Evolutionary conservation across 2,113 vertebrate genomes (phyloP), one percentile per base, ranked within the genome.

Genomic region (Merops nubicus): DNA sequence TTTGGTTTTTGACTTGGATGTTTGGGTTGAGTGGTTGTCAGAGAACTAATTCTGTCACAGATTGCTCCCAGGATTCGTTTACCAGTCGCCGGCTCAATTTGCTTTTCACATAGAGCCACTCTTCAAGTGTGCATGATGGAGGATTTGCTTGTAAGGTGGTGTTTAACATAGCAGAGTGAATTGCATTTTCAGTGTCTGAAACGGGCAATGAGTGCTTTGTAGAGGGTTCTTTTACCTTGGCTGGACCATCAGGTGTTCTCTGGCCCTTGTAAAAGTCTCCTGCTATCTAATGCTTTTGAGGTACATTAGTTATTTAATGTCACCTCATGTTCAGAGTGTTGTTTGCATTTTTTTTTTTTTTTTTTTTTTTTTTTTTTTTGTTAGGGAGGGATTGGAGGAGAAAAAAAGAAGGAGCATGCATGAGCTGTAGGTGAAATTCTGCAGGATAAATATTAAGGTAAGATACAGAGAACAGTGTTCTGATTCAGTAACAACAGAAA

Each of bases 331-430:
- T 34, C 33, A 31, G 9, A 5, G 6, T 28, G 12, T 10, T 14
- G 36, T 68, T 72, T 67, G 23, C 7, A 36, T 20, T 6, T 25
- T 40, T 16, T 28, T 38, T 51, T 45, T 34, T 1, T 2, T 33
- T 60, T 31, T 12, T 8, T 11, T 64, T 18, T 14, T 11, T 15
- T 33, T 20, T 2, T 22, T 36, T 29, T 47, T 48, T 40, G 11
- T n/a, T 86, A 38, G 19, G 17, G 63, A 59, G 9, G 20, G 25
- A 31, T 38, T 47, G n/a, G n/a, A n/a, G 43, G 18, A 20, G 31
- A 36, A 53, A 13, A 5, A 57, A 91, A 31, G 15, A 59, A 47
- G 29, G 16, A 57, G n/a, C 0, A 0, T 28, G 2, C 15, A 18
- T 3, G 12, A 81, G 31, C 54, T 57, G 22, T 22, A 38, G 36